Base-by-base conservation (phyloP, 2,113 vertebrate genomes). In the Hiodon alosoides region DNA sequence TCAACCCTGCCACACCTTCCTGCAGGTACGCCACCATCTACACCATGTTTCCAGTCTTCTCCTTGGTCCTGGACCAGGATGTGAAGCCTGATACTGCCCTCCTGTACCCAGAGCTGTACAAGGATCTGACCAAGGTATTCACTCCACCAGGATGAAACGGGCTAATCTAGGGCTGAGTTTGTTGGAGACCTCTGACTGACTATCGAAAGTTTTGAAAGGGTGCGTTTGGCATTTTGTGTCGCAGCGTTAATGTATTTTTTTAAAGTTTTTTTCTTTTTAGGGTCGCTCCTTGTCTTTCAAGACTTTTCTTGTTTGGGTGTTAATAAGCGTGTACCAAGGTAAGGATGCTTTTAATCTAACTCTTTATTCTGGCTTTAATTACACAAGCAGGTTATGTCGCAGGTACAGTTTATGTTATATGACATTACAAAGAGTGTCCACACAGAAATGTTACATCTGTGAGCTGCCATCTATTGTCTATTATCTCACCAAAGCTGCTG, bases 21-120 rank as follows among this genome's bases (percentile, higher is more conserved):
- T 47, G 13, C 83, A 99, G 97, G 52, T 99, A 98, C 62, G 94
- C 97, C 73, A 99, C 97, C 9, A 90, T 98, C 79, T 99, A 98
- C 89, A 99, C 97, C 76, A 98, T 99, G 97, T 98, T 99, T 69
- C 97, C 97, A 11, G 97, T 98, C 47, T 98, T 99, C 90, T 99
- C 97, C 2, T 82, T 99, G 77, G 97, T 99, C 11, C 86, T 99
- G 90, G 97, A 99, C 83, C 95, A 97, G 82, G 97, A 99, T 47
- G 97, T 99, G 82, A 95, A 96, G 83, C 97, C 97, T 2, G 97
- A 99, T 80, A 94, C 93, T 91, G 97, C 97, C 0, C 81, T 99
- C 79, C 91, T 99, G 0, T 99, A 99, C 87, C 97, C 97, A 2
- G 97, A 99, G 87, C 95, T 99, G 54, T 99, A 99, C 83, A 98